Conservation (phyloP, 2,797 vertebrate species). For the Gallinago solitaria region DNA sequence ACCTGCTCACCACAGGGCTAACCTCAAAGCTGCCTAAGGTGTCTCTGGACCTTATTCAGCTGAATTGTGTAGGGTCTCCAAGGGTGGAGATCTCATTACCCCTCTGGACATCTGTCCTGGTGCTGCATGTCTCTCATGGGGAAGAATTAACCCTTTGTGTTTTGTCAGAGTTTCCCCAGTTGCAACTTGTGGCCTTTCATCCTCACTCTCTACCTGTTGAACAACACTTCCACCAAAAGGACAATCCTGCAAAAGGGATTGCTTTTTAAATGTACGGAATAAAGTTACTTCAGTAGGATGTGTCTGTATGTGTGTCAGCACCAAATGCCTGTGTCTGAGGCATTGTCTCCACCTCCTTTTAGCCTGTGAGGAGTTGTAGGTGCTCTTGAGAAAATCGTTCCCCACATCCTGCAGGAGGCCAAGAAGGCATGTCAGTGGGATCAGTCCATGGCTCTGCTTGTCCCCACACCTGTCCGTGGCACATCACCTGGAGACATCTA, state of each 20-base stretch:
- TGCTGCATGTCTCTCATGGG: neutral
- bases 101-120: neutral
- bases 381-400: neutral
- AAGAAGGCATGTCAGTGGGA: rapidly evolving
- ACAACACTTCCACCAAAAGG: neutral
- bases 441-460: neutral
- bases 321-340: neutral
- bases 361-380: neutral
- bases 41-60: neutral
- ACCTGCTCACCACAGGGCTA: neutral
- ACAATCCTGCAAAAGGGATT: neutral
- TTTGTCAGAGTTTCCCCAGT: neutral
- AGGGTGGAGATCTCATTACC: neutral
- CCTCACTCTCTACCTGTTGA: neutral
- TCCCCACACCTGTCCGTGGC: neutral
- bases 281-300: neutral
- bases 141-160: neutral
- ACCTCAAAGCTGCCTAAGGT: neutral
- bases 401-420: neutral
- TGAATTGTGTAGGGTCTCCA: neutral
- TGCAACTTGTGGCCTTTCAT: neutral
- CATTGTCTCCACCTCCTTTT: neutral
- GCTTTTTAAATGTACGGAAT: neutral
- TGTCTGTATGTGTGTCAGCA: neutral
- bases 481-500: neutral